Base-by-base conservation (phyloP, 2,888 invertebrate species). In the Reticulitermes lucifugus region DNA sequence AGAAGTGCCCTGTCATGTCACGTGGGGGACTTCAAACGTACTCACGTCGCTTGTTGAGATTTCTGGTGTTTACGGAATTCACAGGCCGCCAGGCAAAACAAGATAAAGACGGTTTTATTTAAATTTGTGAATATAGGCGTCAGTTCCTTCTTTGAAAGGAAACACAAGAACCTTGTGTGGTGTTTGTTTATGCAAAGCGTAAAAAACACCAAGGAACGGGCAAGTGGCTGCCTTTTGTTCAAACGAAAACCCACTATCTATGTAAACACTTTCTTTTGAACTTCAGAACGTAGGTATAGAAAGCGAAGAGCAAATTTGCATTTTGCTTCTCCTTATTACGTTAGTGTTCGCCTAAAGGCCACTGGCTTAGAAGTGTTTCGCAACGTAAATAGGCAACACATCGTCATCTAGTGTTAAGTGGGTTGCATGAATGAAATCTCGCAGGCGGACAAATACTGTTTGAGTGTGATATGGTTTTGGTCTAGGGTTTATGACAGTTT, bases 21-120 rank as follows among this genome's bases (percentile, higher is more conserved):
- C 55, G 55, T 55, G 55, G 46, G 0, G 55, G 55, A 18, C 55
- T 55, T 18, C 21, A 18, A 55, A 18, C 2, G 12, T 46, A 60
- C 60, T 60, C 60, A 18, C 46, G 10, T 60, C 60, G 6, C 18
- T n/a, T 60, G 60, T n/a, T 1, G n/a, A 60, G 60, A n/a, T 60
- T 60, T 60, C 60, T 25, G 25, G 9, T 65, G 10, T 65, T 65
- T n/a, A 65, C 65, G 25, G 65, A 65, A n/a, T 65, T 25, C n/a
- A 65, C 65, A 65, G 65, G 6, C 25, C 18, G 55, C 12, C 55
- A 55, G 18, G n/a, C n/a, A 65, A 65, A 65, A 65, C n/a, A 65
- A 65, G 65, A 65, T 25, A 65, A 65, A 12, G 65, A n/a, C 25
- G n/a, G 55, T 65, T 65, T 65, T n/a, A 65, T 65, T 65, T 65